Base-by-base conservation (phyloP, 2,113 vertebrate genomes). In the Tricholaema leucomelas region DNA sequence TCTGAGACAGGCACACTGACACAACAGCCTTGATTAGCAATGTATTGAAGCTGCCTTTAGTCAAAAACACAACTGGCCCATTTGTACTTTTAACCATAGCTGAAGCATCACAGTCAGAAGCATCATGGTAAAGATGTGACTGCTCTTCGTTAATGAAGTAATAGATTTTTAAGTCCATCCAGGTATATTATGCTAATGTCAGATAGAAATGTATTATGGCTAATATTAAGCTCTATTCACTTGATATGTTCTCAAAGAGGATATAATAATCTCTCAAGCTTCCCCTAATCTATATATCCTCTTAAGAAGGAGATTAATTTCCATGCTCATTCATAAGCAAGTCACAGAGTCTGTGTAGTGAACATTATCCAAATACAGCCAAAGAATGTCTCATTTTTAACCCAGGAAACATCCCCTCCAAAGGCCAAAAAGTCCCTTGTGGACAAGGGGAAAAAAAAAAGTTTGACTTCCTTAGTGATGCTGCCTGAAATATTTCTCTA, bases 271-370 rank as follows among this genome's bases (percentile, higher is more conserved):
- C 60, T 91, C 81, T 94, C 72, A 87, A 85, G 81, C 38, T 85
- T 94, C 82, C 78, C 48, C 82, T 94, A 90, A 81, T 93, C 84
- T 95, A 81, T 75, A 82, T 63, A 87, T 72, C 75, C 81, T 85
- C 91, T 91, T 95, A 85, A 82, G 65, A n/a, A 84, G 85, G 6
- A 90, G 81, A 95, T 93, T 91, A 92, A 93, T 89, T 92, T 87
- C 81, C 52, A 42, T 77, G 74, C 75, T 92, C 6, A 33, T 95
- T 94, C 89, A 88, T 75, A 94, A 94, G 73, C 81, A 88, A 94
- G 72, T 71, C 87, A 92, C 81, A 87, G 73, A 75, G 16, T 24
- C 55, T 55, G 19, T n/a, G 46, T 27, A 82, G 42, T 2, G 2
- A 91, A 77, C 5, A 2, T 80, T 70, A 85, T 36, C 69, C 87